Conservation (phyloP, 2,888 invertebrate species). For the Uropetala carovei region DNA sequence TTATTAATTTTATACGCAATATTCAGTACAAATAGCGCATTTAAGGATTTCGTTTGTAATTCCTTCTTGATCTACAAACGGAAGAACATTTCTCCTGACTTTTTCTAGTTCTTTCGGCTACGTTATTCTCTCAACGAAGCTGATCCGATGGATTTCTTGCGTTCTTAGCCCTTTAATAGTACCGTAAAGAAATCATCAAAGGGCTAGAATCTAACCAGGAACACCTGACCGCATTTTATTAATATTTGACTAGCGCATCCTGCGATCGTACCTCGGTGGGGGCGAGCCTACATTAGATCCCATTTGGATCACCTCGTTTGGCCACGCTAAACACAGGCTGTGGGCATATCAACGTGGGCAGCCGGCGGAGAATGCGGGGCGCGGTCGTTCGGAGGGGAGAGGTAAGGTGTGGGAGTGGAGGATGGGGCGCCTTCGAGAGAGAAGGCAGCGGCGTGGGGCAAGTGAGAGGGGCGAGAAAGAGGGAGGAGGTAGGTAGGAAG, state of each 20-base stretch:
- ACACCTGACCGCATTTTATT: background rate
- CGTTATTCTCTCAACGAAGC: background rate
- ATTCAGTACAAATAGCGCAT: too few relatives aligned
- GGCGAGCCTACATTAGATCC: background rate
- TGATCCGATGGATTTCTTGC: background rate
- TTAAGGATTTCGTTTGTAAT: too few relatives aligned
- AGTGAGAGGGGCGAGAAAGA: conserved; percentile 1
- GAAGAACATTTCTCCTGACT: background rate
- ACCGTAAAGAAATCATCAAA: background rate
- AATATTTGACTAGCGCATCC: background rate
- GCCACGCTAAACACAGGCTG: conserved; percentile 13
- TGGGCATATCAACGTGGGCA: conserved; percentile 21
- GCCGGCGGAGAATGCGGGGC: conserved; percentile 24
- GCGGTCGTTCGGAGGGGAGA: background rate
- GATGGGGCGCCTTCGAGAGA: background rate
- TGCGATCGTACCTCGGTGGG: background rate
- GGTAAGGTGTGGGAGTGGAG: background rate
- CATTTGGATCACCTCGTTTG: background rate
- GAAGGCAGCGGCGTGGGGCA: background rate
- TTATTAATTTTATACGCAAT: too few relatives aligned
- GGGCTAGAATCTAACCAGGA: background rate
- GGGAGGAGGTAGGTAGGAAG: background rate
- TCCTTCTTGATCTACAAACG: too few relatives aligned
- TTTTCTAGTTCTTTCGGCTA: background rate
- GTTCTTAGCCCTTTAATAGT: too few relatives aligned